These are phyloP conservation scores for Dromiciops gliroides DNA, from an alignment of 2,113 vertebrate genomes.

Conservation along the genomic window DNA sequence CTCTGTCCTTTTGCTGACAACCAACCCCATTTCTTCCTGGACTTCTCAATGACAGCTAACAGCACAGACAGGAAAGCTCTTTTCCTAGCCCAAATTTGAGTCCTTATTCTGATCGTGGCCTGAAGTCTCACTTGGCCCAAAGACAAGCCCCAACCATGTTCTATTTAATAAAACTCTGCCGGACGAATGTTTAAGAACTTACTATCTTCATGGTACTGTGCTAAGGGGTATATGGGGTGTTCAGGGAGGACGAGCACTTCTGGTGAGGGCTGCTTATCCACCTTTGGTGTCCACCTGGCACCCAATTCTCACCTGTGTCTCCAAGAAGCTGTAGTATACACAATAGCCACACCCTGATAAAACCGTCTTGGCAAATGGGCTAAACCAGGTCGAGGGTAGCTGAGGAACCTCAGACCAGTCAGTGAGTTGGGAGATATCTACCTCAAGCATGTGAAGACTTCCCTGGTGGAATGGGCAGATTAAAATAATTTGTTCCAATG, in stretches of 20 bases:
- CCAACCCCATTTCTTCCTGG: background rate
- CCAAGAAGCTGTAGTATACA: background rate
- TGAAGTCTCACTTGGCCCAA: background rate
- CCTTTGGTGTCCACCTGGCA: background rate
- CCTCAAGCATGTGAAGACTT: background rate
- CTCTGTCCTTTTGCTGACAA: background rate
- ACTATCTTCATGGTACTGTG: background rate
- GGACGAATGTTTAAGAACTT: background rate
- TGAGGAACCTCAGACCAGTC: background rate
- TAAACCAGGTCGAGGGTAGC: background rate
- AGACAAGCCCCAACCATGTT: background rate
- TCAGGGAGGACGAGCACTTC: background rate
- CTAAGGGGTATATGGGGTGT: background rate
- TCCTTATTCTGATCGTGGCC: background rate
- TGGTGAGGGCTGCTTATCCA: background rate
- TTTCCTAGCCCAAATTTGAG: background rate
- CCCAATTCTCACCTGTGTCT: background rate
- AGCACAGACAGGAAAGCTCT: background rate
- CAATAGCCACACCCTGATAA: background rate
- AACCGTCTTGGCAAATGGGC: background rate
- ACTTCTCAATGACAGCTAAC: background rate
- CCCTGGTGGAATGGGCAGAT: background rate
- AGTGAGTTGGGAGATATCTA: background rate
- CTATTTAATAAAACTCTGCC: background rate
- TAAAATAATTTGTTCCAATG: no score